These are phyloP conservation scores for Drosophila robusta DNA, from an alignment of 2,888 invertebrate genomes.

Conservation along the genomic window DNA sequence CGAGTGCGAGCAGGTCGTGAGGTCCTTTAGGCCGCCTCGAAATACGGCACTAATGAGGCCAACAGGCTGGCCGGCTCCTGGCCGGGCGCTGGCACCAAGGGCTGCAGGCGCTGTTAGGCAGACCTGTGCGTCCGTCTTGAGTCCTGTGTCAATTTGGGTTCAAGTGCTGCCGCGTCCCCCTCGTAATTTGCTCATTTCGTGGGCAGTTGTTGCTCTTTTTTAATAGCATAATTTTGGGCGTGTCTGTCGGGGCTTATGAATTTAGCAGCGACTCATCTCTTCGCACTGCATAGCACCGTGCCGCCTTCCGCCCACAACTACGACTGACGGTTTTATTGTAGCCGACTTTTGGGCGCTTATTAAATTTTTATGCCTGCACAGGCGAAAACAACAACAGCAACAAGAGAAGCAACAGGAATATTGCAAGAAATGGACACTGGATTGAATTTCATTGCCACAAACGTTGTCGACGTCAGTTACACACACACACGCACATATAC, in stretches of 20 bases:
- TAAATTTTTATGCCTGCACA: slow-evolving; percentile 70
- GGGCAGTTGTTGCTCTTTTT: slow-evolving; percentile 29
- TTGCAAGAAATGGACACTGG: slow-evolving; percentile 59
- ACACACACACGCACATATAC: slow-evolving; percentile 11
- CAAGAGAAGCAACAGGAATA: slow-evolving; percentile 2
- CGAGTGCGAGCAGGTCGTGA: neutral
- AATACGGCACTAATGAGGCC: slow-evolving; percentile 20
- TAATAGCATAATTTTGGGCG: slow-evolving; percentile 70
- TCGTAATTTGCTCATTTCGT: slow-evolving; percentile 30
- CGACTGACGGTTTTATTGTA: slow-evolving; percentile 60
- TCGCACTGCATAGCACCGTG: neutral
- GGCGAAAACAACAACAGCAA: slow-evolving; percentile 14
- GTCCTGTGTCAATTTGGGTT: slow-evolving; percentile 35
- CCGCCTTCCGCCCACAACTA: slow-evolving; percentile 14
- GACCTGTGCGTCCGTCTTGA: slow-evolving; percentile 1
- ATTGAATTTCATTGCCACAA: slow-evolving; percentile 63
- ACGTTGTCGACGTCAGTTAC: slow-evolving; percentile 11
- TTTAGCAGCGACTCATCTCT: slow-evolving; percentile 22
- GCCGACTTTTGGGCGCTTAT: slow-evolving; percentile 66
- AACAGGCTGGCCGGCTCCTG: neutral
- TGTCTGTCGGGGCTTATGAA: slow-evolving; percentile 39
- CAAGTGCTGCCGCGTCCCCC: slow-evolving; percentile 12
- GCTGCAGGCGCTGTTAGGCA: slow-evolving; percentile 13
- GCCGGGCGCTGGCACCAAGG: neutral
- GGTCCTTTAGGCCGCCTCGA: neutral